A percentile compares a stretch with the other conserved stretches of the same genome.
phyloP scores from a whole-genome alignment of 1,140 invertebrate genomes.

The Maconellicoccus hirsutus region DNA sequence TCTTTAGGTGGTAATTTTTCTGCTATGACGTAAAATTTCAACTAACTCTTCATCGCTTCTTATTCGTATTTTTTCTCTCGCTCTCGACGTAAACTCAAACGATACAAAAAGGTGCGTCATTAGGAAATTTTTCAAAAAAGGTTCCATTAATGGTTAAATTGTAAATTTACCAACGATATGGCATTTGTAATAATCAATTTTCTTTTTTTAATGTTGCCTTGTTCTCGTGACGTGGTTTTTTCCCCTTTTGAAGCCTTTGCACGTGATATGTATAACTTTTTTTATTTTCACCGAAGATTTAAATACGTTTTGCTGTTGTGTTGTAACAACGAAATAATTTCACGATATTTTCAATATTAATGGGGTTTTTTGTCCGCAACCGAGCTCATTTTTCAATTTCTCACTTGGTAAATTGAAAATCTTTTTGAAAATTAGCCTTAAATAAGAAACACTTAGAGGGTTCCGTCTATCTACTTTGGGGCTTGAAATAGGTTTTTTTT shows the following conservation, averaged over 20 bases:
- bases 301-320: not conserved
- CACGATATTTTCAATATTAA: not conserved
- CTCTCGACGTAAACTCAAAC: not conserved
- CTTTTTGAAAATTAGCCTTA: not conserved
- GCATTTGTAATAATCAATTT: conserved; percentile 12
- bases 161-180: conserved; percentile 9
- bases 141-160: not conserved
- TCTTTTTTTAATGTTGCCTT: not conserved
- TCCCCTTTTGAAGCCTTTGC: no score
- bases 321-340: not conserved
- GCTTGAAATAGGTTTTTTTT: not conserved
- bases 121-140: not conserved
- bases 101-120: not conserved
- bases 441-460: not conserved
- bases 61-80: not conserved
- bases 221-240: no score
- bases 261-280: not conserved
- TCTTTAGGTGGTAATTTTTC: conserved; percentile 13
- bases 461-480: not conserved
- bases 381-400: not conserved
- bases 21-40: not conserved
- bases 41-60: not conserved
- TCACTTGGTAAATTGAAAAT: not conserved
- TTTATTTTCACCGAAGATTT: no score
- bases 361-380: not conserved